These are phyloP conservation scores for Antechinus flavipes DNA, from an alignment of 2,113 vertebrate species.

Conservation along the genomic window DNA sequence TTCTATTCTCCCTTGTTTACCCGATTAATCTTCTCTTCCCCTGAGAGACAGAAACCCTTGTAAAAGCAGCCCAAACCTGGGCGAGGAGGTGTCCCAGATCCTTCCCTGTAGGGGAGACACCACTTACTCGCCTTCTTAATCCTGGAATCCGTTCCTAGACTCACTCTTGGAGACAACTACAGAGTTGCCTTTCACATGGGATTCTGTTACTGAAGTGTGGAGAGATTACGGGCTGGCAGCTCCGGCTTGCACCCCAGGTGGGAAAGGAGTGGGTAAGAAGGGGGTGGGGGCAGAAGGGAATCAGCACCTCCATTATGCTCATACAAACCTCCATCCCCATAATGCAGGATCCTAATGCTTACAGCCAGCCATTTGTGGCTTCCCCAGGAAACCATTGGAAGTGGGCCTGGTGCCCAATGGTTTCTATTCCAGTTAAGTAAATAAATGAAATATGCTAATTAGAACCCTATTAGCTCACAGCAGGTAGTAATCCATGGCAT, in stretches of 20 bases:
- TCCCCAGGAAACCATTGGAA: constrained; percentile 86
- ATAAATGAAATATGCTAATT: constrained; percentile 91
- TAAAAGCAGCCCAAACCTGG: constrained; percentile 28
- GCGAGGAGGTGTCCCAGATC: neutral
- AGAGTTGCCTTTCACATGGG: constrained; percentile 77
- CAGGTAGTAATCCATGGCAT: constrained; percentile 87
- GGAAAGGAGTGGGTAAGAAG: neutral
- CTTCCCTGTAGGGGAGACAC: constrained; percentile 30
- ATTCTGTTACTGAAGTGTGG: constrained; percentile 62
- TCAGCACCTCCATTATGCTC: constrained; percentile 48
- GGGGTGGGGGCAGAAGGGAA: neutral
- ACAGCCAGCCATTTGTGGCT: constrained; percentile 79
- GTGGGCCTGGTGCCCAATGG: constrained; percentile 85
- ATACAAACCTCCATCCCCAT: constrained; percentile 75
- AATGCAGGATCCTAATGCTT: constrained; percentile 71
- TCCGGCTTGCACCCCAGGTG: constrained; percentile 58
- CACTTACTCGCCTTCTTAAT: neutral
- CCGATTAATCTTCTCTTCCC: neutral
- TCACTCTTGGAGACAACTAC: constrained; percentile 56
- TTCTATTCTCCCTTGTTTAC: neutral
- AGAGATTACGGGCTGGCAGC: constrained; percentile 59
- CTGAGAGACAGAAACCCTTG: constrained; percentile 3
- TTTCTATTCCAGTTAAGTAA: constrained; percentile 88
- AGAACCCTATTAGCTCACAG: constrained; percentile 89
- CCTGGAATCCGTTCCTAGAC: neutral